Evolutionary conservation across 2,797 vertebrate species (phyloP).

Genomic region (Chiropotes sagulatus): DNA sequence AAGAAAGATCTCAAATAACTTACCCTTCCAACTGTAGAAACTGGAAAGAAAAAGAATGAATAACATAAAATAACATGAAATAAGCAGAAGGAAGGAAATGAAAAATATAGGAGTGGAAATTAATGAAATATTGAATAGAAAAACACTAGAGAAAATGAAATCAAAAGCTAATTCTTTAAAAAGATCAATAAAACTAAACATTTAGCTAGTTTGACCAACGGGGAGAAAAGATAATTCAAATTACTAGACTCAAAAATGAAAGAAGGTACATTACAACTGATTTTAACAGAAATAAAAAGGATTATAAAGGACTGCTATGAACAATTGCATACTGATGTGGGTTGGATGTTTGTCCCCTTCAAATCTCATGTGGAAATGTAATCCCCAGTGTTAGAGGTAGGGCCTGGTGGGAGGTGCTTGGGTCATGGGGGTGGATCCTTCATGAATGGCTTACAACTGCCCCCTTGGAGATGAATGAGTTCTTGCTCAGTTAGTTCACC

Average conservation of each 20-base stretch:
- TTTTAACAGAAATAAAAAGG: neutral
- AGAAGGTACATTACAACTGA: neutral
- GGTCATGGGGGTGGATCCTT: too few species aligned
- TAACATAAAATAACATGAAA: neutral
- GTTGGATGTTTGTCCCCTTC: too few species aligned
- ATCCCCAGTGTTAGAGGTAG: too few species aligned
- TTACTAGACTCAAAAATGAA: neutral
- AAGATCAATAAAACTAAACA: neutral
- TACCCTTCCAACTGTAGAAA: neutral
- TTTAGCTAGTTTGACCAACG: neutral
- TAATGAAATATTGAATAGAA: neutral
- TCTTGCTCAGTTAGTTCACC: too few species aligned
- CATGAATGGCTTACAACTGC: too few species aligned
- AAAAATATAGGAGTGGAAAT: neutral
- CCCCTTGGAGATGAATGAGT: too few species aligned
- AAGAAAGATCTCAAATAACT: neutral
- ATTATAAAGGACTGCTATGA: neutral
- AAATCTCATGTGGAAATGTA: too few species aligned
- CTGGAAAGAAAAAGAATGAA: neutral
- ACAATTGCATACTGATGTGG: too few species aligned
- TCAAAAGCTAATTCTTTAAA: neutral
- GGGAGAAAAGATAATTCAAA: neutral
- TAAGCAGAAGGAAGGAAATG: neutral
- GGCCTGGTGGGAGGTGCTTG: too few species aligned
- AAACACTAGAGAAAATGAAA: neutral